Evolutionary conservation across 2,888 invertebrate genomes (phyloP).

Genomic region (Drosophila mulleri): DNA sequence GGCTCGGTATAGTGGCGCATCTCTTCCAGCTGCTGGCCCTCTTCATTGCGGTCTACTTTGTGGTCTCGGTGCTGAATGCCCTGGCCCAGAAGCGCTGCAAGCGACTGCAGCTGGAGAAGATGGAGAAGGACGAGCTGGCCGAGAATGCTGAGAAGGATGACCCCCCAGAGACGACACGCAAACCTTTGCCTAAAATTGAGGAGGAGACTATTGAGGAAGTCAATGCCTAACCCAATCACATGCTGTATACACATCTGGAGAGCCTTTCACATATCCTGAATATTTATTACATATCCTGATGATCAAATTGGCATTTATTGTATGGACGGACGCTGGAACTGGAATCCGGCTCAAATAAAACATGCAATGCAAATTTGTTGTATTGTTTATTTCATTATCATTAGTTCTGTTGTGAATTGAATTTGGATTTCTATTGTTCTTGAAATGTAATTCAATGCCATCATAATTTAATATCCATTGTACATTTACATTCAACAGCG

Average conservation of each 20-base stretch:
- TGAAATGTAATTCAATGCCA: slow-evolving; percentile 43
- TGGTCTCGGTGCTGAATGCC: slow-evolving; percentile 97
- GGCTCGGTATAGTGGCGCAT: slow-evolving; percentile 87
- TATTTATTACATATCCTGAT: background rate
- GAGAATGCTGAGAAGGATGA: background rate
- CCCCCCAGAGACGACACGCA: background rate
- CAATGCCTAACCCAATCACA: background rate
- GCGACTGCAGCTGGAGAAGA: slow-evolving; percentile 85
- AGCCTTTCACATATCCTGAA: background rate
- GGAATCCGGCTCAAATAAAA: slow-evolving; percentile 18
- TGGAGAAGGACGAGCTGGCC: background rate
- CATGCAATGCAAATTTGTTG: slow-evolving; percentile 44
- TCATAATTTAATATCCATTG: slow-evolving; percentile 50
- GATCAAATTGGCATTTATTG: background rate
- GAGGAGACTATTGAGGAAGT: slow-evolving; percentile 5
- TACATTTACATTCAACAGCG: slow-evolving; percentile 85
- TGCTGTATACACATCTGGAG: background rate
- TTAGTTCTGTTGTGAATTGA: slow-evolving; percentile 37
- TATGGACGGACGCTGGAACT: background rate
- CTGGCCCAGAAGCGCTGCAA: slow-evolving; percentile 96
- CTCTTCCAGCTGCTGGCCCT: slow-evolving; percentile 95
- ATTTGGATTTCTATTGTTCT: slow-evolving; percentile 45
- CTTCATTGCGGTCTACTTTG: slow-evolving; percentile 96
- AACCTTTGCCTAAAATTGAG: background rate
- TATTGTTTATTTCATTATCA: slow-evolving; percentile 57